These are phyloP conservation scores for Ceratitis capitata DNA, from an alignment of 1,140 invertebrate species.

Conservation along the genomic window DNA sequence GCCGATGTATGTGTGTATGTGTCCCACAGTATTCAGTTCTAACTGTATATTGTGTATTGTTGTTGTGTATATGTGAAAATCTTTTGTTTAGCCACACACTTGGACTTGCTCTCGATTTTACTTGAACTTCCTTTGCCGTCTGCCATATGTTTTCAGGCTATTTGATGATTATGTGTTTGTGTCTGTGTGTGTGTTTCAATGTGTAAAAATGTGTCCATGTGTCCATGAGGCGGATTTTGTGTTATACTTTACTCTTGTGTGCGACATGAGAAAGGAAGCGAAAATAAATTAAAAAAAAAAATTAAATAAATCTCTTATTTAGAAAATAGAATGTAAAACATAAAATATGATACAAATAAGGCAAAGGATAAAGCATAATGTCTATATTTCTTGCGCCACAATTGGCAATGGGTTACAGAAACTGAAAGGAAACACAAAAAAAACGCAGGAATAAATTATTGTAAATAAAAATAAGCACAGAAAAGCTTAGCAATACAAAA, in stretches of 20 bases:
- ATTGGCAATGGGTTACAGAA: neutral
- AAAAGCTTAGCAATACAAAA: neutral
- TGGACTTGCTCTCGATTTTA: neutral
- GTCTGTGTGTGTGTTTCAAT: neutral
- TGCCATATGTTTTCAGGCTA: neutral
- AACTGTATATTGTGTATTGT: neutral
- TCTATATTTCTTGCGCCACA: neutral
- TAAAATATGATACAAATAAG: constrained; percentile 19
- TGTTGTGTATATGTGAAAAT: too few species aligned
- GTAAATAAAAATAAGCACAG: neutral
- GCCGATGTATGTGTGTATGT: neutral
- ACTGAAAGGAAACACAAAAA: neutral
- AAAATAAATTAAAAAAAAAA: neutral
- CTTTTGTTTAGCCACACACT: neutral
- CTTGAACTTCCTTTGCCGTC: neutral
- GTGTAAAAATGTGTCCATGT: neutral
- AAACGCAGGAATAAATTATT: neutral
- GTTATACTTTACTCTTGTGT: neutral
- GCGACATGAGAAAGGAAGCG: neutral
- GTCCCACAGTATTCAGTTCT: neutral
- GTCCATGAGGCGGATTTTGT: neutral
- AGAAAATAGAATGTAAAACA: neutral
- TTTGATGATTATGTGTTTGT: neutral
- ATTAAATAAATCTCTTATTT: neutral
- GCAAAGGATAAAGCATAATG: neutral